Conservation (phyloP, 2,113 vertebrate genomes). For the Callaeas wilsoni region DNA sequence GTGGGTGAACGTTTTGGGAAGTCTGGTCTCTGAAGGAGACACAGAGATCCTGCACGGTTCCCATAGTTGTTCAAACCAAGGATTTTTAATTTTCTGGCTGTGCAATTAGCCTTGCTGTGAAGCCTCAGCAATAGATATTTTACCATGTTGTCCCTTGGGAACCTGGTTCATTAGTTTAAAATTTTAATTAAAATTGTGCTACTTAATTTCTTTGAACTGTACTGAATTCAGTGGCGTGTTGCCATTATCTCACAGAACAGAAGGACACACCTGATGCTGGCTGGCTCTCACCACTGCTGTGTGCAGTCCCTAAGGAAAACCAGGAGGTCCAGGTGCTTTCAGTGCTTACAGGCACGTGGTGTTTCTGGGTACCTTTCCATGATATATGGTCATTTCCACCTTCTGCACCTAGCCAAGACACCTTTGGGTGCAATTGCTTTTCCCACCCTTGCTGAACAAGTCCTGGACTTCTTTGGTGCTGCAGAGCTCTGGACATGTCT, state of each 20-base stretch:
- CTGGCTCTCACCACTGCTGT: not conserved
- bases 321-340: not conserved
- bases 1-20: not conserved
- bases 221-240: not conserved
- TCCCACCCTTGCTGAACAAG: not conserved
- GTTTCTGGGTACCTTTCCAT: not conserved
- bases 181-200: conserved; percentile 29
- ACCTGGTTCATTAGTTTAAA: not conserved
- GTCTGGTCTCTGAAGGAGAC: not conserved
- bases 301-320: not conserved
- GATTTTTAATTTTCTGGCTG: not conserved
- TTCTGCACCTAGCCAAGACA: not conserved
- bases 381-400: accelerated
- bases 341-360: accelerated
- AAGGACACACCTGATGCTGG: not conserved
- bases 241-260: not conserved
- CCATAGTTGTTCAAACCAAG: not conserved
- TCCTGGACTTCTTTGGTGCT: accelerated
- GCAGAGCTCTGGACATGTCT: not conserved
- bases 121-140: not conserved
- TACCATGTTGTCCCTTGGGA: not conserved
- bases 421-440: not conserved
- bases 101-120: not conserved
- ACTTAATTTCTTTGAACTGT: conserved; percentile 13
- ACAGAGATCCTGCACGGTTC: not conserved